Percentiles rank a stretch among this genome's conserved stretches.
These are phyloP conservation scores for Blastomussa wellsi DNA, from an alignment of 92 coral and sea anemone species.

Conservation along the genomic window DNA sequence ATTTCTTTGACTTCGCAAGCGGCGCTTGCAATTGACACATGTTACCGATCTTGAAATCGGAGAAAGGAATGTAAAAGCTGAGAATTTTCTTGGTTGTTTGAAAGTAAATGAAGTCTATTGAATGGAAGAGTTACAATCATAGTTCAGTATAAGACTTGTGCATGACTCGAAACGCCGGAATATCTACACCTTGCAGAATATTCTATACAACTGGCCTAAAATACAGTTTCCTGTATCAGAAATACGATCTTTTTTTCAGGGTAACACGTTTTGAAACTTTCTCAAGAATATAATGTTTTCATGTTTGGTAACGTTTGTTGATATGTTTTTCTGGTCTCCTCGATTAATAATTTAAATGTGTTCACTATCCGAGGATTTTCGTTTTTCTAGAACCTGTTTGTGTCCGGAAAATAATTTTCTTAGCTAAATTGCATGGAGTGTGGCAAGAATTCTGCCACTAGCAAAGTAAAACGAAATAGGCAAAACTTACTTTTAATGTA, in stretches of 20 bases:
- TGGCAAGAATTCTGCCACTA: neutral
- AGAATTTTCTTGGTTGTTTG: neutral
- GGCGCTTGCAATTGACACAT: no score
- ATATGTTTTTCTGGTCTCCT: neutral
- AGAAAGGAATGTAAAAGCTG: neutral
- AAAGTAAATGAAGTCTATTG: neutral
- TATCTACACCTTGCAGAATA: neutral
- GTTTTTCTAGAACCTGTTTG: neutral
- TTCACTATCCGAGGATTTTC: neutral
- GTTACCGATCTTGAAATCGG: neutral
- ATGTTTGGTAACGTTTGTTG: neutral
- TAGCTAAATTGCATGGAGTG: neutral
- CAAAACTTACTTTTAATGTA: neutral
- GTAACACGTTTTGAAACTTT: neutral
- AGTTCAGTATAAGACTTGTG: neutral
- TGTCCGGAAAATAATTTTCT: neutral
- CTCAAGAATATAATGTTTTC: neutral
- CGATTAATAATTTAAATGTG: neutral
- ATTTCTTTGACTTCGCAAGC: neutral
- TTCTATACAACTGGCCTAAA: neutral
- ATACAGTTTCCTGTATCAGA: neutral
- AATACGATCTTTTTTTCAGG: neutral
- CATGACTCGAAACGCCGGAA: neutral
- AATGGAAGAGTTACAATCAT: neutral
- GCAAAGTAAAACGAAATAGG: neutral